These are phyloP conservation scores for Riptortus pedestris DNA, from an alignment of 1,140 invertebrate genomes.

Conservation along the genomic window DNA sequence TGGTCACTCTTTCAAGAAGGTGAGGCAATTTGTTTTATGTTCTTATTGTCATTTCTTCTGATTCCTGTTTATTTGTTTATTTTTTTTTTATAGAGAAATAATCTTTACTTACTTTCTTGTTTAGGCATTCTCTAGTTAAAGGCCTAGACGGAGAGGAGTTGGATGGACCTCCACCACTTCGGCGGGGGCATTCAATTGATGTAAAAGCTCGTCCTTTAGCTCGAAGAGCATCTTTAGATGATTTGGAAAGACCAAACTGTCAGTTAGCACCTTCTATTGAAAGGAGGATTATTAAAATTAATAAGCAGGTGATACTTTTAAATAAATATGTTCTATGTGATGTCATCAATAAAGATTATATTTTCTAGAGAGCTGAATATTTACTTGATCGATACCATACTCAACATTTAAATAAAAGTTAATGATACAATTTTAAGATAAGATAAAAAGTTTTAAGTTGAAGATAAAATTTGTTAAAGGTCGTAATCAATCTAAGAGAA, in stretches of 20 bases:
- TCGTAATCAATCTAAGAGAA: no score
- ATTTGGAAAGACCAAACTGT: conserved; percentile 63
- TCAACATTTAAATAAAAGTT: no score
- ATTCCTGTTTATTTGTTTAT: neutral
- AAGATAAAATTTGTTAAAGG: no score
- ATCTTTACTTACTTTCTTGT: neutral
- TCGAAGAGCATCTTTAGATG: conserved; percentile 60
- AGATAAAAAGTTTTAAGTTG: no score
- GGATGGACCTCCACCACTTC: conserved; percentile 53
- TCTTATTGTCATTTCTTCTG: neutral
- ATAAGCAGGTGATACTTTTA: conserved; percentile 9
- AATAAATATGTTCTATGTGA: no score
- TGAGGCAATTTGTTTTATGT: conserved; percentile 33
- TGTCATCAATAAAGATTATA: no score
- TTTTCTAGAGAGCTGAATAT: no score
- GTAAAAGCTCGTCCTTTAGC: conserved; percentile 39
- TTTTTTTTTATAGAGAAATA: neutral
- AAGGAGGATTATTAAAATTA: conserved; percentile 51
- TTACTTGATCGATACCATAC: no score
- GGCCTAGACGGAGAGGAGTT: conserved; percentile 56
- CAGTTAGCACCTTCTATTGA: conserved; percentile 62
- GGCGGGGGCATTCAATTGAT: conserved; percentile 38
- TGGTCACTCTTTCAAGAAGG: conserved; percentile 66
- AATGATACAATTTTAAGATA: no score
- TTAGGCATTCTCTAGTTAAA: conserved; percentile 61